Evolutionary conservation across 2,797 vertebrate species (phyloP).

Genomic region (Nannoperca australis): DNA sequence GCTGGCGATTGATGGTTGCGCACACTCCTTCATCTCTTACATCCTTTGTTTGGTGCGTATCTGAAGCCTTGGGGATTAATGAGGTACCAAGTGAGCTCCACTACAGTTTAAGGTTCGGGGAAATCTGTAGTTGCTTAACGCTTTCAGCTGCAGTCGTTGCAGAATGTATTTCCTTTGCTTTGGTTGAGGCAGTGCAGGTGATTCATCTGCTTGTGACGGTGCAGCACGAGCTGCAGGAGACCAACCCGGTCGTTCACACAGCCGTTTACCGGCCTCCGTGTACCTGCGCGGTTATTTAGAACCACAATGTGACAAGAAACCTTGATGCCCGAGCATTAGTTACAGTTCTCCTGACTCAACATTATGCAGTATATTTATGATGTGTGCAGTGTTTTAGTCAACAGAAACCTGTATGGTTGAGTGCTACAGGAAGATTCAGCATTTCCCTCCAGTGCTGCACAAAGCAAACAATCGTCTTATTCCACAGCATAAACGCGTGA

Average conservation of each 20-base stretch:
- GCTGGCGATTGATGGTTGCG: slow-evolving; percentile 41
- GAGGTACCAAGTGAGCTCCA: slow-evolving; percentile 26
- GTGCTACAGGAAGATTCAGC: slow-evolving; percentile 35
- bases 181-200: slow-evolving; percentile 35
- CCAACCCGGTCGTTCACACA: slow-evolving; percentile 10
- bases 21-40: slow-evolving; percentile 30
- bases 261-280: slow-evolving; percentile 9
- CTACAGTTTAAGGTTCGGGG: background rate
- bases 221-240: slow-evolving; percentile 16
- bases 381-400: slow-evolving; percentile 44
- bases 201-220: slow-evolving; percentile 27
- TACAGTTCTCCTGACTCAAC: slow-evolving; percentile 55
- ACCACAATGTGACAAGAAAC: slow-evolving; percentile 56
- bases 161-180: slow-evolving; percentile 14
- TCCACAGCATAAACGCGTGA: slow-evolving; percentile 19
- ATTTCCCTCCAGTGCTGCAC: slow-evolving; percentile 17
- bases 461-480: slow-evolving; percentile 48
- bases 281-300: slow-evolving; percentile 25
- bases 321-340: slow-evolving; percentile 39
- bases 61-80: slow-evolving; percentile 20
- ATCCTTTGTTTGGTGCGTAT: slow-evolving; percentile 33
- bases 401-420: slow-evolving; percentile 38
- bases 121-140: slow-evolving; percentile 17
- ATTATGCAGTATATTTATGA: slow-evolving; percentile 44
- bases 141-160: slow-evolving; percentile 5